Evolutionary conservation across 2,888 invertebrate species (phyloP), one percentile per base, ranked within the genome.

Genomic region (Thymelicus lineola): DNA sequence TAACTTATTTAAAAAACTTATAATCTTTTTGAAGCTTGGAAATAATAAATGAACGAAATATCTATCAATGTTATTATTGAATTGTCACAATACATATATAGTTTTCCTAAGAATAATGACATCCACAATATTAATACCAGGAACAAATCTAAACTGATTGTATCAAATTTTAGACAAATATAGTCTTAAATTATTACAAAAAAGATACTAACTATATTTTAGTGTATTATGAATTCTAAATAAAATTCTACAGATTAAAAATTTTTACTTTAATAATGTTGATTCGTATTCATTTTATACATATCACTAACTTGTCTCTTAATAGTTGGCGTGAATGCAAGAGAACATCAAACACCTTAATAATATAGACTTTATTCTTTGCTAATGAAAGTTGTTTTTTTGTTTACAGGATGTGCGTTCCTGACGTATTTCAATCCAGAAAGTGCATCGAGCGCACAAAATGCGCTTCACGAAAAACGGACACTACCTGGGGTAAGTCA

Each of bases 351-450:
- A 14, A 6, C 14, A 10, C 14, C 12, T 28, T 55, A 12, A 35
- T 55, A 28, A 28, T 28, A 57, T 57, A 35, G 7, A 59, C 20
- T 20, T 45, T 57, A 38, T 46, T 58, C 0, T 50, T 7, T 15
- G 15, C 36, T 66, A 59, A 67, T 35, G 14, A 45, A 6, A 17
- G 0, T 9, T 68, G 61, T 71, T 20, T 64, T n/a, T 77, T 82
- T 83, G 81, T 86, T 95, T 95, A 35, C 96, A 98, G 98, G 98
- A 94, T 99, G 99, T 96, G 99, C 99, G 90, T 99, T 99, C 95
- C 96, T 99, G 94, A 99, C 99, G 86, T 99, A 98, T 95, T 98
- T 98, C 95, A 97, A 96, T 92, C 97, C 98, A 89, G 99, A 99
- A 93, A 98, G 98, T 95, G 98, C 98, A 82, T 95, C 98, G 85